Evolutionary conservation across 2,797 vertebrate genomes (phyloP).

Genomic region (Phoeniculus purpureus): DNA sequence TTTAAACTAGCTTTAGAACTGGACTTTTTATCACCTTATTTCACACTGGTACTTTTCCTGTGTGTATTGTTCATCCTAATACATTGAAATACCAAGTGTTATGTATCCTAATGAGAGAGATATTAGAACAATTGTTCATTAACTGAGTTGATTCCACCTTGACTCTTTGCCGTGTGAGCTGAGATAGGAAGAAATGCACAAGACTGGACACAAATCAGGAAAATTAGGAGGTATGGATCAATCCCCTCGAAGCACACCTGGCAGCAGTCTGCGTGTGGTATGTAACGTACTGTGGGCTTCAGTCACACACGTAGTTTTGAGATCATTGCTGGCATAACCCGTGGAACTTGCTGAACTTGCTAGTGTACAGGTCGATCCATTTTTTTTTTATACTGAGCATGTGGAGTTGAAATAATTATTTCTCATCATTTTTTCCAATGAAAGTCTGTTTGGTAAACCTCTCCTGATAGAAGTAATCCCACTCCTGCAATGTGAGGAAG

Average conservation of each 20-base stretch:
- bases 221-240: neutral
- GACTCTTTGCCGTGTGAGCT: neutral
- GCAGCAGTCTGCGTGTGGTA: neutral
- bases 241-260: rapidly evolving
- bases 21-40: neutral
- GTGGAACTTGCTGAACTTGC: neutral
- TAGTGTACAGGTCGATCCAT: rapidly evolving
- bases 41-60: neutral
- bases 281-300: neutral
- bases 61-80: neutral
- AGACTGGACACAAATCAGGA: no score
- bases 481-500: neutral
- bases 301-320: neutral
- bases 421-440: neutral
- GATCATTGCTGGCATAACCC: neutral
- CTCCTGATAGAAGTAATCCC: neutral
- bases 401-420: neutral
- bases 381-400: neutral
- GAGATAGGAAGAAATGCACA: neutral
- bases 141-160: neutral
- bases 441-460: neutral
- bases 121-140: neutral
- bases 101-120: neutral
- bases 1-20: neutral
- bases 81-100: neutral